Evolutionary conservation across 2,888 invertebrate species (phyloP), one percentile per base, ranked within the genome.

Genomic region (Proisotoma minuta): DNA sequence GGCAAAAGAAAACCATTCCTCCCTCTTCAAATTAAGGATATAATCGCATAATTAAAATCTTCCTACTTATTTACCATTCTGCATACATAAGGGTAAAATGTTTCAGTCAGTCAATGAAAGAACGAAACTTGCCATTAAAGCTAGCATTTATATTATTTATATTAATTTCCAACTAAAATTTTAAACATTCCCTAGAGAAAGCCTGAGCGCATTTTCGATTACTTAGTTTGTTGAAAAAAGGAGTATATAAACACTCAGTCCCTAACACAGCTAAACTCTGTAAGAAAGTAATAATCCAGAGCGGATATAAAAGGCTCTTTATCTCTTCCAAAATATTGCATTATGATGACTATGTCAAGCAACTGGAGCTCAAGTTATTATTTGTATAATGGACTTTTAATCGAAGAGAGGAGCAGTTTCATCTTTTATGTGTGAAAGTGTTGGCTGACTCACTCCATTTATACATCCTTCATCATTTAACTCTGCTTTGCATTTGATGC

Each of bases 341-440:
- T 52, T 15, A 52, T 27, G 50, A 50, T 20, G 52, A 52, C 52
- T 18, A 28, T 52, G 52, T 52, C 27, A 52, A 52, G 28, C 53
- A 54, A 54, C 53, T 54, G 53, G 53, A 54, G 34, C 53, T 24
- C 39, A 28, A 54, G 39, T 54, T 54, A 54, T 54, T 54, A 54
- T 54, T 54, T 34, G 23, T 34, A 24, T 54, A 54, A 54, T 54
- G 53, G 53, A n/a, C 34, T 54, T 54, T 54, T 54, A 54, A 54
- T 54, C 53, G 53, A n/a, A n/a, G 39, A 54, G 43, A n/a, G 43
- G 18, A 12, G 43, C 43, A 43, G 43, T n/a, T n/a, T n/a, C n/a
- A n/a, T n/a, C n/a, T n/a, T n/a, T n/a, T n/a, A n/a, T n/a, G n/a
- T n/a, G n/a, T n/a, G n/a, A n/a, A n/a, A n/a, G n/a, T n/a, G n/a